Percentiles rank a stretch among this genome's conserved stretches.
Conservation (phyloP, 2,113 vertebrate species). For the Cavia aperea region DNA sequence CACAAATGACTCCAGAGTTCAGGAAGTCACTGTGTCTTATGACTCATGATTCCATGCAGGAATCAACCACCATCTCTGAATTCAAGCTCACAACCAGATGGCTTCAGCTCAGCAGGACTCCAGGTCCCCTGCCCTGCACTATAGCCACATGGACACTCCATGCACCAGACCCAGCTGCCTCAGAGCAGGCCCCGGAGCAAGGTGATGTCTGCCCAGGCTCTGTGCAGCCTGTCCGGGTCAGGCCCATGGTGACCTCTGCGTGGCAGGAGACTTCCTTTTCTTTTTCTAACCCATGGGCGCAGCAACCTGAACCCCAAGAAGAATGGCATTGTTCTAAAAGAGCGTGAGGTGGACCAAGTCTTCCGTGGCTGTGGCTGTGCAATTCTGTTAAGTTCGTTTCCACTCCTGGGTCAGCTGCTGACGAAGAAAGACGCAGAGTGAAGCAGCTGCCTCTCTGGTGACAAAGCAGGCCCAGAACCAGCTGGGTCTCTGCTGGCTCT, state of each 20-base stretch:
- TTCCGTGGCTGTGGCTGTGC: neutral
- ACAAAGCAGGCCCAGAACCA: neutral
- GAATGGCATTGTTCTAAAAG: neutral
- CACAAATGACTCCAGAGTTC: neutral
- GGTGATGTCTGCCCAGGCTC: neutral
- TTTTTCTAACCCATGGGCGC: neutral
- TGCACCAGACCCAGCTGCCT: neutral
- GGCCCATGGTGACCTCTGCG: neutral
- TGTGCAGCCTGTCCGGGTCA: neutral
- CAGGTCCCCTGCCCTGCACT: neutral
- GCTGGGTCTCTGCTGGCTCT: slow-evolving; percentile 23
- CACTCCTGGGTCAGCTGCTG: neutral
- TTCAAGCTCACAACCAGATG: neutral
- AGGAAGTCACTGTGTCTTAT: neutral
- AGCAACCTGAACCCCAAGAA: neutral
- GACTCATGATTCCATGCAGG: no score
- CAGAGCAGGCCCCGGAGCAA: neutral
- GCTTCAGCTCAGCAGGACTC: neutral
- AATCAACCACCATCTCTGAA: neutral
- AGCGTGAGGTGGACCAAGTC: neutral
- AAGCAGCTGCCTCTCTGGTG: neutral
- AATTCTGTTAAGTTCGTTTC: neutral
- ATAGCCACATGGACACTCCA: neutral
- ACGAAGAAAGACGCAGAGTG: neutral
- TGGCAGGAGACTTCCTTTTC: neutral